phyloP scores from a whole-genome alignment of 2,888 invertebrate genomes.

The Nemurella pictetii region DNA sequence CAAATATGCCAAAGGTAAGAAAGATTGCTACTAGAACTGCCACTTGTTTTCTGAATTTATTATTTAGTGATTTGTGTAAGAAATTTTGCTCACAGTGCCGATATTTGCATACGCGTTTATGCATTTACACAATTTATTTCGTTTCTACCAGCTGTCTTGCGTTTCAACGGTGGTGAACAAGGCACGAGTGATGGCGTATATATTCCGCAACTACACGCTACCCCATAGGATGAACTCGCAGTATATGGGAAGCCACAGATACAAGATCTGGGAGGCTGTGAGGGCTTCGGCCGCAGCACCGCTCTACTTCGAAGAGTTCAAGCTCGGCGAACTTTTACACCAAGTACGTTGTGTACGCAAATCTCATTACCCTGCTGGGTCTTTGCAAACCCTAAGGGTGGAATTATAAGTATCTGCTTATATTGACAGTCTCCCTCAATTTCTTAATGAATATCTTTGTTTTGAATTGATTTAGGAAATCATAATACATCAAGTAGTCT shows the following conservation, averaged over 20 bases:
- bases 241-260: slow-evolving; percentile 70
- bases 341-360: slow-evolving; percentile 61
- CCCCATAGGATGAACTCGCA: slow-evolving; percentile 69
- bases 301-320: slow-evolving; percentile 85
- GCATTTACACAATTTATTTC: not conserved
- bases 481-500: too few species aligned
- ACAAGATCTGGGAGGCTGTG: slow-evolving; percentile 80
- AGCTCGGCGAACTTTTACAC: slow-evolving; percentile 68
- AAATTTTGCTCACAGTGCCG: too few species aligned
- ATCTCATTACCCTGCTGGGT: too few species aligned
- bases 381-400: too few species aligned
- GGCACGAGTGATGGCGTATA: slow-evolving; percentile 69
- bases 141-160: slow-evolving; percentile 54
- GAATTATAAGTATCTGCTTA: too few species aligned
- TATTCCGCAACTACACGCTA: slow-evolving; percentile 84
- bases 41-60: too few species aligned
- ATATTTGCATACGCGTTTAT: too few species aligned
- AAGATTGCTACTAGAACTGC: too few species aligned
- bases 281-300: slow-evolving; percentile 91
- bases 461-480: too few species aligned
- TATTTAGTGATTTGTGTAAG: too few species aligned
- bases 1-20: slow-evolving; percentile 60
- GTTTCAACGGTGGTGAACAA: slow-evolving; percentile 81
- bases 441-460: too few species aligned
- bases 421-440: too few species aligned